phyloP scores from a whole-genome alignment of 2,797 vertebrate genomes.

The Anabas testudineus region DNA sequence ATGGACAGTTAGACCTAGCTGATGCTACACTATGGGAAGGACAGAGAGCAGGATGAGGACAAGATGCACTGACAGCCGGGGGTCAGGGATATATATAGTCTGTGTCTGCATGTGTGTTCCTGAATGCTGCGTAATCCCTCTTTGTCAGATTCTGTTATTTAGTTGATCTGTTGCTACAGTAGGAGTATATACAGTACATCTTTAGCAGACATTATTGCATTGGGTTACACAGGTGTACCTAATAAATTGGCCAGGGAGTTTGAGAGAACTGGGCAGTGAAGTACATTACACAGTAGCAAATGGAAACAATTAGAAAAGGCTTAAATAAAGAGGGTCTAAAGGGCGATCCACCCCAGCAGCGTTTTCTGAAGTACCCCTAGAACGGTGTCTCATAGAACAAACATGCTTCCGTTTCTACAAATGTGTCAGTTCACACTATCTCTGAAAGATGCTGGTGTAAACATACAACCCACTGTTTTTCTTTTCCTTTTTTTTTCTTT shows the following conservation, averaged over 20 bases:
- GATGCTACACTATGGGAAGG: constrained; percentile 67
- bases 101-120: constrained; percentile 14
- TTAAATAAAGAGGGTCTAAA: not conserved
- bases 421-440: constrained; percentile 6
- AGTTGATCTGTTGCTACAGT: constrained; percentile 49
- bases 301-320: not conserved
- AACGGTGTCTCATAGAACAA: not conserved
- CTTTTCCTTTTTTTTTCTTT: not conserved
- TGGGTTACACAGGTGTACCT: too few species aligned
- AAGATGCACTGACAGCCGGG: constrained; percentile 70
- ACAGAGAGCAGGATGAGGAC: constrained; percentile 71
- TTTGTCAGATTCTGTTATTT: constrained; percentile 65
- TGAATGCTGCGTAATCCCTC: constrained; percentile 50
- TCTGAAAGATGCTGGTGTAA: not conserved
- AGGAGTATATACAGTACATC: constrained; percentile 48
- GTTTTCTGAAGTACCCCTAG: constrained; percentile 4
- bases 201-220: constrained; percentile 25
- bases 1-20: constrained; percentile 61
- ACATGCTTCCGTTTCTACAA: not conserved
- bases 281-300: not conserved
- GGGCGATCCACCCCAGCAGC: not conserved
- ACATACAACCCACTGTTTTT: not conserved
- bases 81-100: constrained; percentile 75
- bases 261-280: too few species aligned
- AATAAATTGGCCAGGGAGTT: too few species aligned